Evolutionary conservation across 2,888 invertebrate species (phyloP), one percentile per base, ranked within the genome.

Genomic region (Dioctria rufipes): DNA sequence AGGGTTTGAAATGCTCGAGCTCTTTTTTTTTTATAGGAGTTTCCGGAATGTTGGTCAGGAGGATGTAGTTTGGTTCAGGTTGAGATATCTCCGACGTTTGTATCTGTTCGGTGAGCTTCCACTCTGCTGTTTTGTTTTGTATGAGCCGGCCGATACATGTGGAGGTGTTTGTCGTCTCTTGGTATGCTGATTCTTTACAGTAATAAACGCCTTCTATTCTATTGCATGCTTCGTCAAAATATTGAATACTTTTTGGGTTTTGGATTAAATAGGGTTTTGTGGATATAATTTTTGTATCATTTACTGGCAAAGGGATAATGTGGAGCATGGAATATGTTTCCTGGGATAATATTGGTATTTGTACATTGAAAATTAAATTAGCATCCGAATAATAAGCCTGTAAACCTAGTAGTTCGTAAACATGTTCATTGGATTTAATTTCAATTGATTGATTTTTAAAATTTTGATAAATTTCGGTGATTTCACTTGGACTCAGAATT

Each of bases 231-330:
- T 78, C 63, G 65, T 77, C 49, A 60, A 82, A 79, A 79, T 82
- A 82, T 75, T 78, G 60, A 54, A 82, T 43, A 61, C 39, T 61
- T 42, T 46, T 58, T 42, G 40, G n/a, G 73, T 77, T 67, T 51
- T 54, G 9, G 6, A 81, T 75, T n/a, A 81, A 13, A 69, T 81
- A 80, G 5, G 75, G 69, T 69, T 75, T 75, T 46, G 69, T 81
- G 67, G 37, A 46, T 11, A 80, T 67, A 67, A n/a, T 11, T 51
- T 81, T 81, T 42, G 67, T 80, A 58, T 80, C 13, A 46, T 80
- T 82, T 42, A 69, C 79, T 9, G 82, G 82, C n/a, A 79, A 73
- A 49, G 67, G 67, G 4, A 82, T 80, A 13, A 80, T 43, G 58
- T 81, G 80, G 37, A 43, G 54, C 9, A 73, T 37, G 77, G 65